These are phyloP conservation scores for Mustelus asterias DNA, from an alignment of 2,113 vertebrate genomes.

Conservation along the genomic window DNA sequence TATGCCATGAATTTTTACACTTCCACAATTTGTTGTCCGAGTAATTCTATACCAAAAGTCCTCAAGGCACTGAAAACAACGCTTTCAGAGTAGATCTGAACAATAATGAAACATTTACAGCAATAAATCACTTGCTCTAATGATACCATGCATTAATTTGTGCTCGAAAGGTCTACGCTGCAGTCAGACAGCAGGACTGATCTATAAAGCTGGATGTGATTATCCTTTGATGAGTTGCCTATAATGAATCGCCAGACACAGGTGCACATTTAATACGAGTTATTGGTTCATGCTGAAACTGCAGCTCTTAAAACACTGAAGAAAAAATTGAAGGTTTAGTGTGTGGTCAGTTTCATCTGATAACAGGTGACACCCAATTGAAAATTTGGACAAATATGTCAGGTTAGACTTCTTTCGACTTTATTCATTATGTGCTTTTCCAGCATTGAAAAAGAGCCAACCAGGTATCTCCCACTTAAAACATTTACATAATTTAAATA, in stretches of 20 bases:
- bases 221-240: neutral
- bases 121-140: slow-evolving; percentile 1
- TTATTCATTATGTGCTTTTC: neutral
- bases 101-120: slow-evolving; percentile 29
- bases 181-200: neutral
- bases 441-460: neutral
- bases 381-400: neutral
- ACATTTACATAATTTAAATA: neutral
- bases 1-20: neutral
- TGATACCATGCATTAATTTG: slow-evolving; percentile 13
- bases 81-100: neutral
- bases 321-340: neutral
- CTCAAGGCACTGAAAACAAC: neutral
- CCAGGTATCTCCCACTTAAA: neutral
- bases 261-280: neutral
- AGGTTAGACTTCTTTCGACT: neutral
- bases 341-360: neutral
- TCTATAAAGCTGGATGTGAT: slow-evolving; percentile 23
- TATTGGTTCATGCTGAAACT: neutral
- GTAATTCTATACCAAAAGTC: slow-evolving; percentile 23
- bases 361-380: neutral
- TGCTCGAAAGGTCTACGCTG: slow-evolving; percentile 6
- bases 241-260: slow-evolving; percentile 31
- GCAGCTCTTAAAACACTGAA: neutral
- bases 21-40: slow-evolving; percentile 10